Conservation (phyloP, 37 sponge, comb jelly and placozoan species). For the Chondrilla cf. caribensis region DNA sequence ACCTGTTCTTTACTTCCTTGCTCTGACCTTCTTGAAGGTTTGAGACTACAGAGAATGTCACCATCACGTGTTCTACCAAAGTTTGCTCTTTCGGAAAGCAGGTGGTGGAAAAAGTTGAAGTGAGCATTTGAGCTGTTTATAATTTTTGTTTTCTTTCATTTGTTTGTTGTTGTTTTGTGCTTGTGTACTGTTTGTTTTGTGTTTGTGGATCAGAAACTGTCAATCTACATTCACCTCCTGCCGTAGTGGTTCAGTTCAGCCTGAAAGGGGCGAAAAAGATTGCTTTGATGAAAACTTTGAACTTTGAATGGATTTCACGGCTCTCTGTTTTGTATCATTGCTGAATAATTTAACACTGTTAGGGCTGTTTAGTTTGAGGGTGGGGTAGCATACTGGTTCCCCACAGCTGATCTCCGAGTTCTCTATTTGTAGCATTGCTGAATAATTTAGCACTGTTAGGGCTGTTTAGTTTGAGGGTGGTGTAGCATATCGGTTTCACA, state of each 20-base stretch:
- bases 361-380: no score
- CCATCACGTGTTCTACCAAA: constrained; percentile 90
- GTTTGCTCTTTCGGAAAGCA: constrained; percentile 98
- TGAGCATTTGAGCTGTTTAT: constrained; percentile 8
- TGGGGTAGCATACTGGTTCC: no score
- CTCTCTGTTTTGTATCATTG: no score
- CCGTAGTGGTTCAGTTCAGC: no score
- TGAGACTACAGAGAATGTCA: constrained; percentile 82
- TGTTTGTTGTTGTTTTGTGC: background rate
- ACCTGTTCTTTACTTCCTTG: background rate
- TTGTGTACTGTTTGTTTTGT: background rate
- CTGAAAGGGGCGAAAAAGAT: background rate
- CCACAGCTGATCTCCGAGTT: no score
- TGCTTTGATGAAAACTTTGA: no score
- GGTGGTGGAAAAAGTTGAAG: constrained; percentile 98
- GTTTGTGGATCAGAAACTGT: background rate
- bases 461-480: no score
- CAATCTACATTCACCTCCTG: background rate
- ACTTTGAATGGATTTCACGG: no score
- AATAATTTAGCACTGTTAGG: no score
- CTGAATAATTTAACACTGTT: no score
- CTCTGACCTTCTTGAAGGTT: constrained; percentile 33
- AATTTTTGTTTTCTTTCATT: background rate
- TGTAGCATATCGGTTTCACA: no score
- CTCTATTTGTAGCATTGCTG: no score